Percentiles rank a stretch among this genome's conserved stretches.
Conservation (phyloP, 2,113 vertebrate species). For the Oreochromis aureus region DNA sequence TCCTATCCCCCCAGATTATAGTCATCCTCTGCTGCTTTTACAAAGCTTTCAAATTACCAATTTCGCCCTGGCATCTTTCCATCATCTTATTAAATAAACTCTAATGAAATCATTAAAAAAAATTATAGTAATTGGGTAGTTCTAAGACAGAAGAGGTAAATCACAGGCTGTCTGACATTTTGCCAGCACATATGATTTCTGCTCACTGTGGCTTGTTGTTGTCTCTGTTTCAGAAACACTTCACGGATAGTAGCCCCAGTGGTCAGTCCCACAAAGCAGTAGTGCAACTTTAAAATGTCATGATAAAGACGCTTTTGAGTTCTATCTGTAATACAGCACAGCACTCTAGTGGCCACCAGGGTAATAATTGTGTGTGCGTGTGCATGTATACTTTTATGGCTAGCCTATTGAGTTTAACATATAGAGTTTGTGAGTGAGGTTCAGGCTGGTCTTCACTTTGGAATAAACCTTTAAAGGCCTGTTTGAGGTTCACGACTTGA, state of each 20-base stretch:
- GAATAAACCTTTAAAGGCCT: not conserved
- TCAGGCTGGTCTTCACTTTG: not conserved
- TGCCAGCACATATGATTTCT: not conserved
- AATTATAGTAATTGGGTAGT: not conserved
- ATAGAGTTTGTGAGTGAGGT: not conserved
- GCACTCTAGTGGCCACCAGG: slow-evolving; percentile 77
- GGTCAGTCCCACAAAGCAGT: slow-evolving; percentile 6
- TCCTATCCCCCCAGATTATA: not conserved
- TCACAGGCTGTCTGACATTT: not conserved
- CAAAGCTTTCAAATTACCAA: not conserved
- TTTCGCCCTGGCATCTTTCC: not conserved
- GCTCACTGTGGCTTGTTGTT: not conserved
- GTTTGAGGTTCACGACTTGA: not conserved
- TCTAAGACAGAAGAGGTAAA: not conserved
- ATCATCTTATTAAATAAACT: not conserved
- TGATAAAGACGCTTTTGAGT: slow-evolving; percentile 28
- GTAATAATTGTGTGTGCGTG: slow-evolving; percentile 42
- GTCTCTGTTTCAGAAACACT: slow-evolving; percentile 5
- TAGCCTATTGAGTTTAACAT: not conserved
- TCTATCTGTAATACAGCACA: slow-evolving; percentile 73
- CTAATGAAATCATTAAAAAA: not conserved
- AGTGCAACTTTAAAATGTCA: slow-evolving; percentile 41
- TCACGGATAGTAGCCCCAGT: not conserved
- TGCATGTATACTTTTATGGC: not conserved
- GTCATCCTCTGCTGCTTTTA: not conserved